phyloP scores from a whole-genome alignment of 2,113 vertebrate species.

The Equus przewalskii region DNA sequence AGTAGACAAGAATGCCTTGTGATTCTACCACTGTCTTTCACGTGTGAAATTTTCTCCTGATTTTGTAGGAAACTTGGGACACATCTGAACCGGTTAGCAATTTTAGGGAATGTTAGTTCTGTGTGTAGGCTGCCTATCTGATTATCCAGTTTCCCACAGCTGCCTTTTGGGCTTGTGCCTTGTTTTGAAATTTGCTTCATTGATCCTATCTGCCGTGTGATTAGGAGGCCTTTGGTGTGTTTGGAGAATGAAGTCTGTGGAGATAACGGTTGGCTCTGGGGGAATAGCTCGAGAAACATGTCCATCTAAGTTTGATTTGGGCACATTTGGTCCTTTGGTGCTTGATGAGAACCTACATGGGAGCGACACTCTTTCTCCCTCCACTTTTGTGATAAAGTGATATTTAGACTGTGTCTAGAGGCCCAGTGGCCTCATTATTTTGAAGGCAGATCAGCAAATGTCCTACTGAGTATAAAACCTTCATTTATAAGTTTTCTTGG shows the following conservation, averaged over 20 bases:
- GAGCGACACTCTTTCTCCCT: neutral
- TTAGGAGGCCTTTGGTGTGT: neutral
- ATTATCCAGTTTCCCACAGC: neutral
- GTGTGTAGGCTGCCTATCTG: neutral
- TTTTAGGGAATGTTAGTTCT: slow-evolving; percentile 37
- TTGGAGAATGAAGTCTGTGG: neutral
- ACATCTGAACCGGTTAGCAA: neutral
- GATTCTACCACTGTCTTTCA: neutral
- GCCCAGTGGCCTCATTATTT: neutral
- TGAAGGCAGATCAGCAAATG: neutral
- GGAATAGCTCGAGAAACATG: neutral
- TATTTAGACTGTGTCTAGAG: neutral
- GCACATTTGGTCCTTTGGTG: neutral
- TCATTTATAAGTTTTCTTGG: neutral
- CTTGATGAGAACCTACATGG: neutral
- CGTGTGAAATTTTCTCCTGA: neutral
- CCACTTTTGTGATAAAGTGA: neutral
- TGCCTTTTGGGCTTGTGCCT: slow-evolving; percentile 49
- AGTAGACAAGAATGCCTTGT: slow-evolving; percentile 3
- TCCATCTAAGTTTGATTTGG: neutral
- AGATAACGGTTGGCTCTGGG: neutral
- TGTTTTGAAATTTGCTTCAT: neutral
- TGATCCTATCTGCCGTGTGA: neutral
- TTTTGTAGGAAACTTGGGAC: slow-evolving; percentile 41
- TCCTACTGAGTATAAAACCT: neutral